Evolutionary conservation across 2,888 invertebrate species (phyloP).

Genomic region (Limnephilus lunatus): DNA sequence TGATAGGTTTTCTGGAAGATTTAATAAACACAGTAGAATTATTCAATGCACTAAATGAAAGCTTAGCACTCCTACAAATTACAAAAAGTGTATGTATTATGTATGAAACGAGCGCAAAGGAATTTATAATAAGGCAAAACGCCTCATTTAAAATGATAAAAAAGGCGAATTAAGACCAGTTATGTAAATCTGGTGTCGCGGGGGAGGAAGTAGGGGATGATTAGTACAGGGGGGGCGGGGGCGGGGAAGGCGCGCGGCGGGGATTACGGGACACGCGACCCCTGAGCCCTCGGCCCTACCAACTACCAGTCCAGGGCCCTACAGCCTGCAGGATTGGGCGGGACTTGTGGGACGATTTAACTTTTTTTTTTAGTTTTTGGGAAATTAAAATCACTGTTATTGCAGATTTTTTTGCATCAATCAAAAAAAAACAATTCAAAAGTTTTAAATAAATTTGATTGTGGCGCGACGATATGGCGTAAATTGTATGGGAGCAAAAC

Average conservation of each 20-base stretch:
- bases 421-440: too few relatives aligned
- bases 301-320: neutral
- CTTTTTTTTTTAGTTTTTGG: too few relatives aligned
- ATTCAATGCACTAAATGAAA: neutral
- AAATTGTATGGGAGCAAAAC: too few relatives aligned
- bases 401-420: too few relatives aligned
- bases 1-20: neutral
- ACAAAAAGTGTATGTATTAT: neutral
- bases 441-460: too few relatives aligned
- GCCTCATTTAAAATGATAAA: constrained; percentile 38
- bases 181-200: constrained; percentile 54
- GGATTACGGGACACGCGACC: constrained; percentile 65
- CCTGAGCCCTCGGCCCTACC: constrained; percentile 4
- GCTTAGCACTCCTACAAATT: neutral
- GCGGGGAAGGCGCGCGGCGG: constrained; percentile 49
- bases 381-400: too few relatives aligned
- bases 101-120: neutral
- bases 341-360: too few relatives aligned
- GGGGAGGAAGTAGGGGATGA: constrained; percentile 32
- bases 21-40: neutral
- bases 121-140: constrained; percentile 23
- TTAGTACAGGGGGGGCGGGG: constrained; percentile 13
- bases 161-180: constrained; percentile 52
- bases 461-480: too few relatives aligned
- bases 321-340: too few relatives aligned